A percentile compares a stretch with the other conserved stretches of the same genome.
These are phyloP conservation scores for Orchesellides sinensis DNA, from an alignment of 2,888 invertebrate genomes.

Conservation along the genomic window DNA sequence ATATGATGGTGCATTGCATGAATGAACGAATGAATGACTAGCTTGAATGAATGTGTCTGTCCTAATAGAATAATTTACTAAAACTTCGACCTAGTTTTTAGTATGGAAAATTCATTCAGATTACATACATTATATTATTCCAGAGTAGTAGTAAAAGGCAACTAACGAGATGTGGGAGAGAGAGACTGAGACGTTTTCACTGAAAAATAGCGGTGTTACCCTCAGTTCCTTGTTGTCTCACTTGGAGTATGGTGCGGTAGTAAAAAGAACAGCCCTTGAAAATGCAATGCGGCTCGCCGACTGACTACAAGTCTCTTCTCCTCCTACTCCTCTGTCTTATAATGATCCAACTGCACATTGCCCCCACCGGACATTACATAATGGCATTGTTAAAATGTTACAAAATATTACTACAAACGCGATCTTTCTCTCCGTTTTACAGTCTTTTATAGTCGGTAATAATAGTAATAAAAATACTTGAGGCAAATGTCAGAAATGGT, in stretches of 20 bases:
- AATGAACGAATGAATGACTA: slow-evolving; percentile 31
- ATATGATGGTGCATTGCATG: slow-evolving; percentile 5
- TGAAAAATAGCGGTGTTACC: no score
- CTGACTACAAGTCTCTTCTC: slow-evolving; percentile 18
- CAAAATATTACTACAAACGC: background rate
- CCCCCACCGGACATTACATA: slow-evolving; percentile 48
- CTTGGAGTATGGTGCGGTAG: background rate
- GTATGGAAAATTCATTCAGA: slow-evolving; percentile 52
- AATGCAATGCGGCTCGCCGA: background rate
- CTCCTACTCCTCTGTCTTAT: background rate
- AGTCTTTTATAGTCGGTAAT: slow-evolving; percentile 50
- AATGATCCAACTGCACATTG: slow-evolving; percentile 29
- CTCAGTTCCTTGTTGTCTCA: background rate
- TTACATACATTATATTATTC: slow-evolving; percentile 12
- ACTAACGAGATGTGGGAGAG: background rate
- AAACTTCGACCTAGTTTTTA: slow-evolving; percentile 66
- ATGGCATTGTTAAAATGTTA: background rate
- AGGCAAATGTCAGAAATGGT: slow-evolving; percentile 14
- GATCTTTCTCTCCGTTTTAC: background rate
- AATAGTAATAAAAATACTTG: slow-evolving; percentile 44
- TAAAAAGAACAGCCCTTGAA: background rate
- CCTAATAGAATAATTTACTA: slow-evolving; percentile 55
- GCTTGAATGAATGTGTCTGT: slow-evolving; percentile 23
- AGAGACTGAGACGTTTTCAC: background rate
- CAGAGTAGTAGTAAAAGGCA: background rate